Conservation (phyloP, 2,888 invertebrate genomes). For the Cynaeus angustus region DNA sequence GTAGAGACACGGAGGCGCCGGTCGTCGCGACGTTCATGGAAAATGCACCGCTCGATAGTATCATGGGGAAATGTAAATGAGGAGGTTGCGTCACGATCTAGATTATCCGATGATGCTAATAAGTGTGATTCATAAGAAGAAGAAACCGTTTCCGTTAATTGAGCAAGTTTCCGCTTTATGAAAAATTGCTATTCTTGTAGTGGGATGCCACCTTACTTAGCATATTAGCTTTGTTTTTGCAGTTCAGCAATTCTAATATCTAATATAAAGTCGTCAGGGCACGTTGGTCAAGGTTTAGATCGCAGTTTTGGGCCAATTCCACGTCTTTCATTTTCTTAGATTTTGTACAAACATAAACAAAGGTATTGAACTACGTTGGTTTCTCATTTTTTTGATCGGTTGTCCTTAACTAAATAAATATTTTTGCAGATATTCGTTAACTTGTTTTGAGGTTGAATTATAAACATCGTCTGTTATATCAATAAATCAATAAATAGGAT, state of each 20-base stretch:
- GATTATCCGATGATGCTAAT: constrained; percentile 5
- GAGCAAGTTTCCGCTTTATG: constrained; percentile 42
- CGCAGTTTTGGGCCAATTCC: no score
- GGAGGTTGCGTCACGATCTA: constrained; percentile 11
- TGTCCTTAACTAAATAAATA: no score
- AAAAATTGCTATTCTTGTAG: constrained; percentile 40
- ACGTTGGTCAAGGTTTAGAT: no score
- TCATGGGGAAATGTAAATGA: not conserved
- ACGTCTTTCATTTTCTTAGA: no score
- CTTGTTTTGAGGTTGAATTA: no score
- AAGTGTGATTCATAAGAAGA: constrained; percentile 3
- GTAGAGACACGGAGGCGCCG: constrained; percentile 10
- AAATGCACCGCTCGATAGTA: constrained; percentile 26
- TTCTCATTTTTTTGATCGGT: no score
- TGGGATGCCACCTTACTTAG: constrained; percentile 22
- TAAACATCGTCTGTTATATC: no score
- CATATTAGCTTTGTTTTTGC: constrained; percentile 33
- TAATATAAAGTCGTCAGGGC: not conserved
- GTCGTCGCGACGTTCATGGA: constrained; percentile 32
- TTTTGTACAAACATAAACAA: no score
- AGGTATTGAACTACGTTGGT: no score
- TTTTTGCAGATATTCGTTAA: no score
- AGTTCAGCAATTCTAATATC: constrained; percentile 17
- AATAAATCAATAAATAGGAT: no score
- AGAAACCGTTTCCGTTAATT: constrained; percentile 25